Conservation (phyloP, 92 coral and sea anemone species). For the Isaurus tuberculatus region DNA sequence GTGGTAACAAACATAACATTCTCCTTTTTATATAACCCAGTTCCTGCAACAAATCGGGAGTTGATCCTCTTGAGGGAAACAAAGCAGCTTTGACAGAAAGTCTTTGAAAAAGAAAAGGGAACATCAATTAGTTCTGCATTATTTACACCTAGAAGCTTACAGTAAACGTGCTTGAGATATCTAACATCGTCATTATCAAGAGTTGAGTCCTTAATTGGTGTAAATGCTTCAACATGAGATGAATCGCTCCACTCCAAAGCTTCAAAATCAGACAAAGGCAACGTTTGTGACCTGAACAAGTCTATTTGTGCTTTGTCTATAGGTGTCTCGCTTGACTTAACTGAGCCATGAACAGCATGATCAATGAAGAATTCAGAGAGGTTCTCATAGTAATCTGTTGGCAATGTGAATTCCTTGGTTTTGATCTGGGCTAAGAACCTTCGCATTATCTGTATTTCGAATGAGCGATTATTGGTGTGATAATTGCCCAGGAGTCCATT, state of each 20-base stretch:
- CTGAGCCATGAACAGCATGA: slow-evolving; percentile 42
- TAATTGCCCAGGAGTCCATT: slow-evolving; percentile 62
- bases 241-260: slow-evolving; percentile 54
- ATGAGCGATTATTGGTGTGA: slow-evolving; percentile 60
- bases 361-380: slow-evolving; percentile 52
- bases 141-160: slow-evolving; percentile 52
- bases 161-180: slow-evolving; percentile 53
- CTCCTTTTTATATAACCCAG: slow-evolving; percentile 23
- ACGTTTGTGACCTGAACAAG: slow-evolving; percentile 35
- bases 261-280: slow-evolving; percentile 34
- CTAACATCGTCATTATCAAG: slow-evolving; percentile 59
- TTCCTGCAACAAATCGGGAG: slow-evolving; percentile 47
- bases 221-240: slow-evolving; percentile 36
- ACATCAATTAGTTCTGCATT: slow-evolving; percentile 39
- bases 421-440: slow-evolving; percentile 54
- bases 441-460: slow-evolving; percentile 72
- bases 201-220: slow-evolving; percentile 58
- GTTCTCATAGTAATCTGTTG: slow-evolving; percentile 47
- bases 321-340: slow-evolving; percentile 48
- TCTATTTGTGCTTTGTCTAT: slow-evolving; percentile 29
- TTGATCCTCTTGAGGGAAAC: slow-evolving; percentile 47
- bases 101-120: slow-evolving; percentile 56
- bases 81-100: slow-evolving; percentile 23
- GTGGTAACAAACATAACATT: slow-evolving; percentile 51
- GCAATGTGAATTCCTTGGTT: slow-evolving; percentile 45